These are phyloP conservation scores for Aethes cnicana DNA, from an alignment of 2,888 invertebrate genomes.

Conservation along the genomic window DNA sequence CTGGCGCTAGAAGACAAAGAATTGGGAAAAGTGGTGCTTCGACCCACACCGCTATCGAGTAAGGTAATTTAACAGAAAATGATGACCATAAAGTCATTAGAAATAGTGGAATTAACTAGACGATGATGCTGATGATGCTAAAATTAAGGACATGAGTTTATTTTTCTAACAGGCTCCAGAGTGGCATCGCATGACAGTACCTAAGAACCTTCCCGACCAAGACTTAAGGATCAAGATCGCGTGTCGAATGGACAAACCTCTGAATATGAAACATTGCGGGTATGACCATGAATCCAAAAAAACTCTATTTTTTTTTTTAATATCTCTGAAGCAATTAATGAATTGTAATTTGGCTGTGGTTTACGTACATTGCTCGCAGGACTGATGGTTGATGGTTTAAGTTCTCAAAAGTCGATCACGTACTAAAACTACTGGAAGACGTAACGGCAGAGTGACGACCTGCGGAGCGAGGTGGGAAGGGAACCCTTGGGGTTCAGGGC, in stretches of 20 bases:
- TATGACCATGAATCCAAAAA: conserved; percentile 56
- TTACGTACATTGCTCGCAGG: no score
- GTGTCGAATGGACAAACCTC: conserved; percentile 98
- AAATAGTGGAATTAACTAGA: no score
- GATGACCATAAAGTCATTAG: no score
- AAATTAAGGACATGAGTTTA: neutral
- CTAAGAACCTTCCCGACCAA: conserved; percentile 97
- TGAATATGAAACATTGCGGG: conserved; percentile 99
- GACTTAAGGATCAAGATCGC: conserved; percentile 98
- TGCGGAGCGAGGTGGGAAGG: no score
- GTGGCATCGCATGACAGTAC: conserved; percentile 98
- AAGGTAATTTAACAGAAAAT: no score
- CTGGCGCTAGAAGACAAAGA: conserved; percentile 99
- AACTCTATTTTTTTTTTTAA: neutral
- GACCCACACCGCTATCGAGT: conserved; percentile 93
- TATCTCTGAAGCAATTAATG: no score
- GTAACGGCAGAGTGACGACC: no score
- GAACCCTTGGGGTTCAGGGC: no score
- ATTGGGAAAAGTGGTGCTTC: conserved; percentile 94
- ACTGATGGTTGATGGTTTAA: neutral
- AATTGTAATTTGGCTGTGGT: no score
- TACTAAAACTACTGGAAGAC: no score
- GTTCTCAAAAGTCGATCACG: no score
- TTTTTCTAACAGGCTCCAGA: conserved; percentile 88
- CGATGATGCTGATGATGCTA: no score